phyloP scores from a whole-genome alignment of 1,140 invertebrate species.

The Heliconius eleuchia region DNA sequence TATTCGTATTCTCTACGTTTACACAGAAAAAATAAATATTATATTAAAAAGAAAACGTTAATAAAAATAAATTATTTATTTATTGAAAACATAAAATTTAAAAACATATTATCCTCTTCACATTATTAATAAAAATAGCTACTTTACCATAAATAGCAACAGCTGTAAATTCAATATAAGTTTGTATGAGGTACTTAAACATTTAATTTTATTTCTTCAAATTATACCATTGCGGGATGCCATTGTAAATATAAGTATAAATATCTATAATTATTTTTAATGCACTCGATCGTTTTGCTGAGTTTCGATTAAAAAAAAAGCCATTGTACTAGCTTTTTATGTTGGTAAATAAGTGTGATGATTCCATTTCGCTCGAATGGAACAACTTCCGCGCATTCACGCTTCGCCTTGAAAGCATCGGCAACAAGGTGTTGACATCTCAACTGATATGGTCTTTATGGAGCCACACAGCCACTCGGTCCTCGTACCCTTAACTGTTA shows the following conservation, averaged over 20 bases:
- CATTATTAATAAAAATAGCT: conserved; percentile 10
- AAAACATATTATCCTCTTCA: not conserved
- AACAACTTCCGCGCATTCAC: conserved; percentile 45
- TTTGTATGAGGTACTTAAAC: conserved; percentile 24
- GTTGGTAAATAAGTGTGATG: conserved; percentile 46
- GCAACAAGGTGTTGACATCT: conserved; percentile 42
- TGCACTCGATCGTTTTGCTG: conserved; percentile 15
- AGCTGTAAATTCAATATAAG: conserved; percentile 1
- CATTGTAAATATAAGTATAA: conserved; percentile 1
- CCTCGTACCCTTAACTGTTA: conserved; percentile 38
- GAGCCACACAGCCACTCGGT: conserved; percentile 8
- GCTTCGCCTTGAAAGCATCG: conserved; percentile 38
- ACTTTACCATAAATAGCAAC: not conserved
- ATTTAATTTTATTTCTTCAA: conserved; percentile 21
- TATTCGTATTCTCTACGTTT: too few species aligned
- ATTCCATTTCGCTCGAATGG: conserved; percentile 36
- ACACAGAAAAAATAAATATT: too few species aligned
- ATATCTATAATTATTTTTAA: conserved; percentile 14
- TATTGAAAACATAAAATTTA: not conserved
- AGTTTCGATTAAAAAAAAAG: conserved; percentile 18
- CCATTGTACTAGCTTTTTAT: conserved; percentile 35
- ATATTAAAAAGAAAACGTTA: not conserved
- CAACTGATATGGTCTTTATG: conserved; percentile 44
- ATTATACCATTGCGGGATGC: conserved; percentile 12
- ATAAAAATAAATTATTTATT: not conserved